Conservation (phyloP, 2,113 vertebrate genomes). For the Uropsilus gracilis region DNA sequence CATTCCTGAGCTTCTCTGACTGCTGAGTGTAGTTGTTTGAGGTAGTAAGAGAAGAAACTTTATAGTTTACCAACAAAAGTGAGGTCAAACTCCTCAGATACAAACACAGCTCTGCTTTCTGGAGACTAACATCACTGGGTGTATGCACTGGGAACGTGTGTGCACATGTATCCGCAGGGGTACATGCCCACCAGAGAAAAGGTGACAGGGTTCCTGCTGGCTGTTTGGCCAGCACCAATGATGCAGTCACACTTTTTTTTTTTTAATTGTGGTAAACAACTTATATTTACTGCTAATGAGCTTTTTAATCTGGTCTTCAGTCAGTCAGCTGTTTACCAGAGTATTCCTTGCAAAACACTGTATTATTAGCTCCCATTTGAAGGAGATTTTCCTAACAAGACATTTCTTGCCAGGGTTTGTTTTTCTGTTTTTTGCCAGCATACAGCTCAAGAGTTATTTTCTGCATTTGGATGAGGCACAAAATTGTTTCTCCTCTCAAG, state of each 20-base stretch:
- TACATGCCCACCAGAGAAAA: background rate
- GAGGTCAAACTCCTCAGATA: background rate
- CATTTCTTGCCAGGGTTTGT: background rate
- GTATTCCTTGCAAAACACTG: background rate
- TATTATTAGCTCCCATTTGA: background rate
- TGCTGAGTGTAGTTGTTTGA: too few relatives aligned
- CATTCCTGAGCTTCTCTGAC: too few relatives aligned
- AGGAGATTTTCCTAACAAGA: background rate
- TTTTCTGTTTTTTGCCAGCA: background rate
- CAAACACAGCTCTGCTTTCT: rapidly evolving
- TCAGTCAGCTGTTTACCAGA: background rate
- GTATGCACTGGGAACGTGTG: rapidly evolving
- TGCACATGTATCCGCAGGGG: rapidly evolving
- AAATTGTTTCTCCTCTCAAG: background rate
- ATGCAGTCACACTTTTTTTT: background rate
- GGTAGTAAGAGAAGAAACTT: background rate
- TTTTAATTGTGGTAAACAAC: background rate
- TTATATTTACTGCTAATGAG: background rate
- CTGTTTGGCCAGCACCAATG: background rate
- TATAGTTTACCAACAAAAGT: background rate
- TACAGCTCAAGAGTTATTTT: background rate
- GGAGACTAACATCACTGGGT: background rate
- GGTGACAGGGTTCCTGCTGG: rapidly evolving
- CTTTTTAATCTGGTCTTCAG: background rate
- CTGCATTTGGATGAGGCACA: background rate